Evolutionary conservation across 2,113 vertebrate genomes (phyloP).

Genomic region (Columba janthina): DNA sequence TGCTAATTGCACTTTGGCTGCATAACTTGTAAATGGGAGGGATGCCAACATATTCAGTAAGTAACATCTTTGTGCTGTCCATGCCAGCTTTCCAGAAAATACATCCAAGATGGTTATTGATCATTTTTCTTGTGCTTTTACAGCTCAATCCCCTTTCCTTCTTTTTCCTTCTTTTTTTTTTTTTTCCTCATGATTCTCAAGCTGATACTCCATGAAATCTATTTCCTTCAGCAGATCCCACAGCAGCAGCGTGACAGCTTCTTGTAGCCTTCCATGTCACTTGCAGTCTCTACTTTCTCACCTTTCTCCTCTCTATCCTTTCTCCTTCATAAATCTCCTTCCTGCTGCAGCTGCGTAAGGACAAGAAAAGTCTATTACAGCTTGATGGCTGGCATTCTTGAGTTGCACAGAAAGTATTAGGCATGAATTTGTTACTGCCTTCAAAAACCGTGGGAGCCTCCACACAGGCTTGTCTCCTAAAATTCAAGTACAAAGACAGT

Average conservation of each 20-base stretch:
- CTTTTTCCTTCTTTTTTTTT: not conserved
- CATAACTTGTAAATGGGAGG: slow-evolving; percentile 65
- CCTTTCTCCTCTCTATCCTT: slow-evolving; percentile 17
- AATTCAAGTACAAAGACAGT: slow-evolving; percentile 52
- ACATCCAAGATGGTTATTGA: slow-evolving; percentile 72
- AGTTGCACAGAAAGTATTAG: not conserved
- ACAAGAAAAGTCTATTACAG: slow-evolving; percentile 20
- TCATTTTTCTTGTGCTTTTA: slow-evolving; percentile 71
- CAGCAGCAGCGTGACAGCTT: not conserved
- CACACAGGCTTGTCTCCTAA: slow-evolving; percentile 32
- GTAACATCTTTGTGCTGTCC: slow-evolving; percentile 63
- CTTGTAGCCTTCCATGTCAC: not conserved
- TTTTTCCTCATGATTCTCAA: not conserved
- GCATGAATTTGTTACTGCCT: slow-evolving; percentile 36
- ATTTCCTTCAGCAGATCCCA: slow-evolving; percentile 35
- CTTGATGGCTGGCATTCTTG: not conserved
- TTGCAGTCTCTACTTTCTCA: not conserved
- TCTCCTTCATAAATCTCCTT: not conserved
- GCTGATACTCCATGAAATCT: slow-evolving; percentile 32
- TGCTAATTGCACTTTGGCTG: slow-evolving; percentile 70
- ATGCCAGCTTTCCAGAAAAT: slow-evolving; percentile 71
- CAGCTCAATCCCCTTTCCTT: slow-evolving; percentile 29
- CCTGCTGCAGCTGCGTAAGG: not conserved
- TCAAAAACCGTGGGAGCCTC: slow-evolving; percentile 11
- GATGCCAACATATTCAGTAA: slow-evolving; percentile 65